A percentile compares a stretch with the other conserved stretches of the same genome.
phyloP scores from a whole-genome alignment of 1,140 invertebrate species.

The Bombus confusus region DNA sequence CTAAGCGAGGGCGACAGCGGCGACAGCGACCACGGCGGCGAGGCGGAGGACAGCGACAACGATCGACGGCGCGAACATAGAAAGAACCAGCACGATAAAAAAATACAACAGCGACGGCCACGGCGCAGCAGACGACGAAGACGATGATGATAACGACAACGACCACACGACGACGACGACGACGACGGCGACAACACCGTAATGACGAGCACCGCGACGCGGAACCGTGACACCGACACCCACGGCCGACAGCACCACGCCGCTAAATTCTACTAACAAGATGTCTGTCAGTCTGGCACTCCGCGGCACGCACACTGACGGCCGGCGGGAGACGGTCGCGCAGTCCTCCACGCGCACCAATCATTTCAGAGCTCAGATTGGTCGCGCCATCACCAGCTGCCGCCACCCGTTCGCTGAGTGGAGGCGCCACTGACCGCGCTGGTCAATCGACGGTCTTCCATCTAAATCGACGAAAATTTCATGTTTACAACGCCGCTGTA shows the following conservation, averaged over 20 bases:
- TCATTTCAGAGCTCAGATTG: conserved; percentile 67
- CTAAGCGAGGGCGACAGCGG: background rate
- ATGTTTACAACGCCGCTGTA: too few relatives aligned
- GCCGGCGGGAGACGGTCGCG: conserved; percentile 64
- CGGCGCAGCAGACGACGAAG: background rate
- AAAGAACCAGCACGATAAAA: conserved; percentile 1
- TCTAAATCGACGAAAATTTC: background rate
- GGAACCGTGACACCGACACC: conserved; percentile 71
- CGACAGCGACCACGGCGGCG: background rate
- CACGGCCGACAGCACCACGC: conserved; percentile 74
- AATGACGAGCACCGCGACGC: conserved; percentile 68
- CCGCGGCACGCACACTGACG: conserved; percentile 76
- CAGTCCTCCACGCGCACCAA: conserved; percentile 72
- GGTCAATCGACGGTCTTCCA: background rate
- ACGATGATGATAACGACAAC: background rate
- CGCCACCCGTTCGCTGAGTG: conserved; percentile 38
- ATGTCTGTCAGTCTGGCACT: conserved; percentile 76
- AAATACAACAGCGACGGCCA: background rate
- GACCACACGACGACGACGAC: conserved; percentile 3
- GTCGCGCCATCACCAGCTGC: conserved; percentile 50
- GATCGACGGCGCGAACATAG: background rate
- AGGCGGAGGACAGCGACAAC: conserved; percentile 23
- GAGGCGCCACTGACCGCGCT: conserved; percentile 4
- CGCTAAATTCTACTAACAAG: conserved; percentile 80
- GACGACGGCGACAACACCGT: conserved; percentile 46